phyloP scores from a whole-genome alignment of 2,797 vertebrate genomes.

The Tadarida brasiliensis region DNA sequence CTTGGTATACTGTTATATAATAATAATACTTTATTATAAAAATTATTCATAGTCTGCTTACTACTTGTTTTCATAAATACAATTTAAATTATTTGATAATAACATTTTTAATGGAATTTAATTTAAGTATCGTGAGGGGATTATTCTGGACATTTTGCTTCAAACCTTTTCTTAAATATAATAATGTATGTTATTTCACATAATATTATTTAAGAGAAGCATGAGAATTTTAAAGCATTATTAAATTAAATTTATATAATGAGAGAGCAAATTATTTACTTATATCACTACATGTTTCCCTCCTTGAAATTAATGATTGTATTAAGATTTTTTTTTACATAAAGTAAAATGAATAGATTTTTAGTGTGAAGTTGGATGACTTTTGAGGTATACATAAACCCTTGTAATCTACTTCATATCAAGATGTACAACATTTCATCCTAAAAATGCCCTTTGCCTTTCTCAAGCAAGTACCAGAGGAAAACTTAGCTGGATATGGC shows the following conservation, averaged over 20 bases:
- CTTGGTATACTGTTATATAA: background rate
- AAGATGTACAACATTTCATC: background rate
- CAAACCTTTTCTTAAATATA: background rate
- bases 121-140: background rate
- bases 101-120: background rate
- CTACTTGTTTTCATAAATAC: background rate
- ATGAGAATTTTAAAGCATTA: background rate
- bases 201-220: background rate
- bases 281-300: background rate
- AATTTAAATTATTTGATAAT: background rate
- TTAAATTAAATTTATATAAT: background rate
- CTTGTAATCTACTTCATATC: background rate
- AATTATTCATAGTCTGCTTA: background rate
- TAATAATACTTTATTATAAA: background rate
- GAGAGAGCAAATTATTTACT: background rate
- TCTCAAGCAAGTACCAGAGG: background rate
- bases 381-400: background rate
- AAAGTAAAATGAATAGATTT: background rate
- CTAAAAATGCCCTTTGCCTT: background rate
- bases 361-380: background rate
- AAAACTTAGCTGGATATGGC: background rate
- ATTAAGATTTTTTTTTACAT: background rate
- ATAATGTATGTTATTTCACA: background rate
- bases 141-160: background rate
- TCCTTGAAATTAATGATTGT: background rate